Conservation (phyloP, 30 jellyfish, hydroid and myxozoan genomes). For the Chironex yamaguchii region DNA sequence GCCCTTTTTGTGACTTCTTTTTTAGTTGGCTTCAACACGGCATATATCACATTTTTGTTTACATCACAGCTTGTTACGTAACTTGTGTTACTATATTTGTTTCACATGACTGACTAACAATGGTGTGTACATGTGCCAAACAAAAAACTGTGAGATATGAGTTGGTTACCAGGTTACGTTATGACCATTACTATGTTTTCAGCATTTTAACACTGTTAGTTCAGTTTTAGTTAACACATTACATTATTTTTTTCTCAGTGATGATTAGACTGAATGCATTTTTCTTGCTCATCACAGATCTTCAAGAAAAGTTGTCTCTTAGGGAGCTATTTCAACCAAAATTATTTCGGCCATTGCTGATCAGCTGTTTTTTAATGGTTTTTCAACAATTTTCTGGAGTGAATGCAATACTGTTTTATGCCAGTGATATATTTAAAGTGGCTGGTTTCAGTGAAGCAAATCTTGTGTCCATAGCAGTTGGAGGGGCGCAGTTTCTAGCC, state of each 20-base stretch:
- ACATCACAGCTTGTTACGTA: too few species aligned
- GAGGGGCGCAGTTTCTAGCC: conserved; percentile 83
- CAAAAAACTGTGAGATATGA: too few species aligned
- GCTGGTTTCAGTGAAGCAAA: conserved; percentile 83
- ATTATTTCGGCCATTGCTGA: conserved; percentile 75
- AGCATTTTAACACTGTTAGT: not conserved
- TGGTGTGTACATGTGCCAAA: too few species aligned
- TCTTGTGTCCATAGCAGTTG: conserved; percentile 68
- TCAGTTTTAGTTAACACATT: not conserved
- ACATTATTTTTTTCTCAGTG: not conserved
- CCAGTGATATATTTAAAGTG: conserved; percentile 64
- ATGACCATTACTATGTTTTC: not conserved
- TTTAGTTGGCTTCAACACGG: too few species aligned
- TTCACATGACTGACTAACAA: too few species aligned
- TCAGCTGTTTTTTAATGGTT: conserved; percentile 88
- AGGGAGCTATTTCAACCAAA: conserved; percentile 76
- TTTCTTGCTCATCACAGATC: conserved; percentile 66
- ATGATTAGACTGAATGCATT: not conserved
- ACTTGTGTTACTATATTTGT: too few species aligned
- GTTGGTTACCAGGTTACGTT: too few species aligned
- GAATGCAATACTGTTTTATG: conserved; percentile 89
- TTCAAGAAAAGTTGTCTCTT: conserved; percentile 85
- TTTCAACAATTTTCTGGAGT: conserved; percentile 96
- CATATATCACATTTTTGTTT: too few species aligned
- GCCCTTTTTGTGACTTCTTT: too few species aligned